Percentiles rank a stretch among this genome's conserved stretches.
phyloP scores from a whole-genome alignment of 2,797 vertebrate species.

The Arctocebus calabarensis region DNA sequence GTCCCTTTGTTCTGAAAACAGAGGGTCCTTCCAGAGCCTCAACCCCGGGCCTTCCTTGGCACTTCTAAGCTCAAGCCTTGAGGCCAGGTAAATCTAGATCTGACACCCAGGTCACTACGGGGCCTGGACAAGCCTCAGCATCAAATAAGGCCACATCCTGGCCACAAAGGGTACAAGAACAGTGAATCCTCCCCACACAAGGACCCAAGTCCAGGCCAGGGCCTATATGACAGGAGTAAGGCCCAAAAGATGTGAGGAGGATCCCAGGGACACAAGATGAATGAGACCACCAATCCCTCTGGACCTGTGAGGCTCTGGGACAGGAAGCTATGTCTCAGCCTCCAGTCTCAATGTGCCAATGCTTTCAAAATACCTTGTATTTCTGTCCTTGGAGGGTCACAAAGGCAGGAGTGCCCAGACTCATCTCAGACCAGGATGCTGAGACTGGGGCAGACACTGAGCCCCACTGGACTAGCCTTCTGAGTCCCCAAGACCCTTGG shows the following conservation, averaged over 20 bases:
- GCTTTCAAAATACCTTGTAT: rapidly evolving
- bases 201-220: rapidly evolving
- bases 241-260: rapidly evolving
- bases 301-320: rapidly evolving
- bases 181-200: rapidly evolving
- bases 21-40: neutral
- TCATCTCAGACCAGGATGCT: rapidly evolving
- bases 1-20: neutral
- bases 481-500: rapidly evolving
- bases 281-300: rapidly evolving
- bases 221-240: too few species aligned
- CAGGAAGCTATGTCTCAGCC: rapidly evolving
- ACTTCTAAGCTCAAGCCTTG: neutral
- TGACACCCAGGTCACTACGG: rapidly evolving
- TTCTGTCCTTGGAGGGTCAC: neutral
- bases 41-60: neutral
- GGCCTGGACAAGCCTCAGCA: neutral
- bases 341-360: rapidly evolving
- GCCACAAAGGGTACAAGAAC: rapidly evolving
- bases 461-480: rapidly evolving
- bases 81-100: rapidly evolving
- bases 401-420: rapidly evolving
- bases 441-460: rapidly evolving
- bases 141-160: rapidly evolving
- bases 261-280: rapidly evolving